Evolutionary conservation across 30 jellyfish, hydroid and myxozoan genomes (phyloP), one percentile per base, ranked within the genome.

Genomic region (Hydra vulgaris): DNA sequence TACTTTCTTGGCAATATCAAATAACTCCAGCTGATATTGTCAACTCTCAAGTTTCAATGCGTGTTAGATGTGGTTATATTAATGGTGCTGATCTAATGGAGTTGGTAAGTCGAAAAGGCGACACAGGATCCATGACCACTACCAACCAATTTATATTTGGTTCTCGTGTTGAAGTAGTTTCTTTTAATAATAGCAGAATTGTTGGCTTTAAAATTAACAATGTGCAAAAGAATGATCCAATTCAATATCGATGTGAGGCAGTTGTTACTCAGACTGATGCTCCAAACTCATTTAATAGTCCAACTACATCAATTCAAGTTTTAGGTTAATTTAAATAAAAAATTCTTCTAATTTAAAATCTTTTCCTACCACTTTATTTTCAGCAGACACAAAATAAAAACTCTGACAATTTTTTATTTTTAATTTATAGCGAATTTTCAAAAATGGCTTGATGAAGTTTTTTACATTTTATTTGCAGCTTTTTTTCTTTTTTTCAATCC

Each of bases 21-120:
- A 40, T 40, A 40, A 40, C 61, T 3, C 12, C 61, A 40, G 12
- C 8, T 40, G 61, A 40, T 40, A 12, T 3, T 40, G 12, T 40
- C 5, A 40, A 5, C 12, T 12, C 5, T 5, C 61, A 5, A 40
- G 12, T 3, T 40, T 40, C 61, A 40, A 5, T 40, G 5, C 61
- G 5, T 15, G 15, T 69, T 69, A 3, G 4, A 7, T 78, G 85
- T 78, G 82, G 85, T 0, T 75, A 75, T 75, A 25, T 23, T 75
- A n/a, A 21, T 15, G 83, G 81, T 26, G 18, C 66, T 22, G 66
- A 73, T 19, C 18, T 27, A 20, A 26, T 17, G 1, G 76, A 1
- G 7, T 23, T 73, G 8, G 66, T 73, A 7, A 40, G 53, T 7
- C 27, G 53, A 73, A 18, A 4, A 0, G 81, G 71, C 8, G 72